phyloP scores from a whole-genome alignment of 2,888 invertebrate genomes.

The Chorisops tibialis region DNA sequence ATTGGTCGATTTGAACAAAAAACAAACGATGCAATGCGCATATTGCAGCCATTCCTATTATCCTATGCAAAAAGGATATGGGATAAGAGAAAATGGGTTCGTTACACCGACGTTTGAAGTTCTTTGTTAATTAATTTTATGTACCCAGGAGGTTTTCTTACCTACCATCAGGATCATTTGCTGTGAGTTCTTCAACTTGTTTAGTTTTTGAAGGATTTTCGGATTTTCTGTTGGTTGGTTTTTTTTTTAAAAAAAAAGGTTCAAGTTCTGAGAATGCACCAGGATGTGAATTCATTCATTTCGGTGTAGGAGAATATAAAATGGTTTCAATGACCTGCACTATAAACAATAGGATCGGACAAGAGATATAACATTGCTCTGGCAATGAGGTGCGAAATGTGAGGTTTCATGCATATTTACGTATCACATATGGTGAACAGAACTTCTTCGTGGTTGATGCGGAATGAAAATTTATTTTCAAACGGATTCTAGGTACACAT shows the following conservation, averaged over 20 bases:
- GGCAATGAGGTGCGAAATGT: constrained; percentile 11
- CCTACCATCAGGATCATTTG: neutral
- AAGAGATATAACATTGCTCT: neutral
- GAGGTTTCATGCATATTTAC: no score
- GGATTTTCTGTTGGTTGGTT: no score
- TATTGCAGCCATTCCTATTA: no score
- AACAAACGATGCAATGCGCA: no score
- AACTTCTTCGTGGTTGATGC: neutral
- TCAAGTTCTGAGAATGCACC: neutral
- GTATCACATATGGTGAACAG: constrained; percentile 10
- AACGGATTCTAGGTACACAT: no score
- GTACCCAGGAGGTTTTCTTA: neutral
- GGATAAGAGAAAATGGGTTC: no score
- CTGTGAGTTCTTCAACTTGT: neutral
- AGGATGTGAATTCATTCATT: neutral
- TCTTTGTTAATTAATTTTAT: neutral
- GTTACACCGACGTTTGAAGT: no score
- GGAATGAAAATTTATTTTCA: no score
- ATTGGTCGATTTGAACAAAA: no score
- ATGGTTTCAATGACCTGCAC: neutral
- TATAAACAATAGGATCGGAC: neutral
- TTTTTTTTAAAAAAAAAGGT: no score
- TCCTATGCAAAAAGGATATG: no score
- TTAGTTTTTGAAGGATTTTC: neutral
- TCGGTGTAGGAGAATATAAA: neutral